These are phyloP conservation scores for Drosophila subquinaria DNA, from an alignment of 2,888 invertebrate species.

Conservation along the genomic window DNA sequence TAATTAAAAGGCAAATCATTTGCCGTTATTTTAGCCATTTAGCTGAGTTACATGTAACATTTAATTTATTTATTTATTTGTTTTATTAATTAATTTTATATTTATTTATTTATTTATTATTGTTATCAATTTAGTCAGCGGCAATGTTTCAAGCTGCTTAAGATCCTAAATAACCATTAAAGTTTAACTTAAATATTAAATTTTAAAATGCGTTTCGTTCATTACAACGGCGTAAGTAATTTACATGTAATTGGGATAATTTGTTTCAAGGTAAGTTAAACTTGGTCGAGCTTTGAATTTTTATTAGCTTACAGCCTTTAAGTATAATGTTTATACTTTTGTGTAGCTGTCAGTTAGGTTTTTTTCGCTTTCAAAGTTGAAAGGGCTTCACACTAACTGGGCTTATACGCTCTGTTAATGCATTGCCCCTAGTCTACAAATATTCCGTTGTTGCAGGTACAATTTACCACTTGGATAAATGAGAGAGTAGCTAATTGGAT, in stretches of 20 bases:
- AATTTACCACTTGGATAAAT: slow-evolving; percentile 9
- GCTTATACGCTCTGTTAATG: slow-evolving; percentile 17
- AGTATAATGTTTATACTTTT: not conserved
- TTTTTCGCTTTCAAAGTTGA: slow-evolving; percentile 28
- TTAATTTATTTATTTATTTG: slow-evolving; percentile 36
- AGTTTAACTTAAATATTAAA: slow-evolving; percentile 24
- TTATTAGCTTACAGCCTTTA: not conserved
- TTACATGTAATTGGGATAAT: not conserved
- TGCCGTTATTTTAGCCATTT: slow-evolving; percentile 75
- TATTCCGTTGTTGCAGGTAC: slow-evolving; percentile 1
- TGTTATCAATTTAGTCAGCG: slow-evolving; percentile 62
- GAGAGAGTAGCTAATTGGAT: slow-evolving; percentile 44
- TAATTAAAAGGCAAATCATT: slow-evolving; percentile 55
- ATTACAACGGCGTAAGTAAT: not conserved
- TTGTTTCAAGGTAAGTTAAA: not conserved
- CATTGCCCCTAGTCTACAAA: not conserved
- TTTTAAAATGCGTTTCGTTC: not conserved
- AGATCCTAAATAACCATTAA: slow-evolving; percentile 60
- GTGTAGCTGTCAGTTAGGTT: slow-evolving; percentile 6
- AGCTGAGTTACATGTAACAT: slow-evolving; percentile 57
- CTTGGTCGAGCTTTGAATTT: not conserved
- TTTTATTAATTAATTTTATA: slow-evolving; percentile 43
- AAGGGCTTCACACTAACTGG: slow-evolving; percentile 2
- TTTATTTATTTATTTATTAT: slow-evolving; percentile 54
- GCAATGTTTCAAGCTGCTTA: slow-evolving; percentile 42